These are phyloP conservation scores for Tinea semifulvella DNA, from an alignment of 2,888 invertebrate genomes.

Conservation along the genomic window DNA sequence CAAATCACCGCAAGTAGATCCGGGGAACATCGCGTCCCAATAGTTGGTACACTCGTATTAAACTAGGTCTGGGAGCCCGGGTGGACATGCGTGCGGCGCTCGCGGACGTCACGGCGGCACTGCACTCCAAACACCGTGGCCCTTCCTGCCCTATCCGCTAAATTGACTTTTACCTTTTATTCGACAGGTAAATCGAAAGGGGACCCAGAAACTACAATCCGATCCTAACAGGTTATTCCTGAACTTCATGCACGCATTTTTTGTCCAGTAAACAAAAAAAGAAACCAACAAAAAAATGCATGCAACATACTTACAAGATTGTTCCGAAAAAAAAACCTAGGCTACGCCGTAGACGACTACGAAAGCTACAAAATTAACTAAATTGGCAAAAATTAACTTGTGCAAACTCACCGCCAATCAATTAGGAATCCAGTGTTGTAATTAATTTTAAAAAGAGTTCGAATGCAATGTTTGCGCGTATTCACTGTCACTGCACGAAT, in stretches of 20 bases:
- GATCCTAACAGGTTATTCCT: constrained; percentile 29
- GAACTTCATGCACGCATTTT: constrained; percentile 15
- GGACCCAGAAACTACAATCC: constrained; percentile 44
- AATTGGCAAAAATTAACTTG: constrained; percentile 1
- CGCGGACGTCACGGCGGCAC: constrained; percentile 35
- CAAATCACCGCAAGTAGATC: constrained; percentile 44
- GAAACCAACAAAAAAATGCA: neutral
- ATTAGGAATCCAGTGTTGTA: constrained; percentile 9
- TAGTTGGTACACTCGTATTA: neutral
- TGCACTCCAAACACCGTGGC: constrained; percentile 61
- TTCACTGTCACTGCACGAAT: constrained; percentile 7
- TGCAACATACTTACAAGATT: neutral
- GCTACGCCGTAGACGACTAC: constrained; percentile 23
- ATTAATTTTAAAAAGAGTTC: neutral
- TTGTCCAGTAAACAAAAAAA: neutral
- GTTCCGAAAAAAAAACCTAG: neutral
- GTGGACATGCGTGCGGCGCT: constrained; percentile 34
- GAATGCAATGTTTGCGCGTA: neutral
- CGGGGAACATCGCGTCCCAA: constrained; percentile 45
- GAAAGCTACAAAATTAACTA: constrained; percentile 15
- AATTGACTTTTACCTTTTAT: constrained; percentile 67
- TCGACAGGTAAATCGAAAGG: constrained; percentile 62
- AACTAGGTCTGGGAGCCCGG: constrained; percentile 25
- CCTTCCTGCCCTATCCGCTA: constrained; percentile 59
- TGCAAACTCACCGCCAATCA: constrained; percentile 23